Conservation (phyloP, 2,888 invertebrate genomes). For the Melitaea athalia region DNA sequence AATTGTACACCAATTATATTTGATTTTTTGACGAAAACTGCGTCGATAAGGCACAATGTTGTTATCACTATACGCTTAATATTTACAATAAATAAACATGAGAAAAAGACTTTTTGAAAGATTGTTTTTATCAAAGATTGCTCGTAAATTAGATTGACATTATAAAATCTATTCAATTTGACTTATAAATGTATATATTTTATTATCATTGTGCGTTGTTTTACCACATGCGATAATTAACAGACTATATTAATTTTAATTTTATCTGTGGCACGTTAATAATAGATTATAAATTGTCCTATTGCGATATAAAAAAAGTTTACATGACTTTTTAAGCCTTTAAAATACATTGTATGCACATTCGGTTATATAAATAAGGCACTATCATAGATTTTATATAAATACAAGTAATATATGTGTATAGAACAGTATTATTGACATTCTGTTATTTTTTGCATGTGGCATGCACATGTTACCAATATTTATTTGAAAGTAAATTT, state of each 20-base stretch:
- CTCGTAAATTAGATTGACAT: background rate
- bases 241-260: background rate
- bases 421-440: background rate
- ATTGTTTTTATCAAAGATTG: conserved; percentile 2
- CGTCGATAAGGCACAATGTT: conserved; percentile 32
- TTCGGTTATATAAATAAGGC: no score
- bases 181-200: conserved; percentile 2
- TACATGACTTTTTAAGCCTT: no score
- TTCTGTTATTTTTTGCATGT: conserved; percentile 8
- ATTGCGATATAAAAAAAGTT: background rate
- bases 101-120: conserved; percentile 1
- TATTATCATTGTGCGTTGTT: conserved; percentile 3
- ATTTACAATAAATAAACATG: conserved; percentile 26
- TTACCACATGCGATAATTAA: conserved; percentile 20
- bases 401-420: background rate
- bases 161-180: conserved; percentile 8
- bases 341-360: no score
- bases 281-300: background rate
- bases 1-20: conserved; percentile 26
- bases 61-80: conserved; percentile 28
- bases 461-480: conserved; percentile 10
- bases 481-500: background rate
- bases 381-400: background rate
- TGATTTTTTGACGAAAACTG: conserved; percentile 24
- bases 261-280: background rate